phyloP scores from a whole-genome alignment of 2,113 vertebrate genomes.

The Macheiramphus alcinus region DNA sequence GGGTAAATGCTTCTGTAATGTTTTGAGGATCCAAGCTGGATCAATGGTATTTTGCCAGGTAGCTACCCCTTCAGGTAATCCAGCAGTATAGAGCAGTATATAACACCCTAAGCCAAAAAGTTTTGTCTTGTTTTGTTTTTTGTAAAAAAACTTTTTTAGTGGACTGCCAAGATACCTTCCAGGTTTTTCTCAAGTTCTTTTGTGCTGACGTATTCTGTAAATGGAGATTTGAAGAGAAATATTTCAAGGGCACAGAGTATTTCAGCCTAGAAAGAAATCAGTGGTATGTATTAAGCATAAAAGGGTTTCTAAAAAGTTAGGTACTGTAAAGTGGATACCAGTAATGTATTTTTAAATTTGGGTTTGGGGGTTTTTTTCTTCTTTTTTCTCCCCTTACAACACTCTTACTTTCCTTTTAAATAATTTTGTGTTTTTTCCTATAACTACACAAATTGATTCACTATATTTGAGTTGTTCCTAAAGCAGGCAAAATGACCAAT shows the following conservation, averaged over 20 bases:
- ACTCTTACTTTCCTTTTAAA: background rate
- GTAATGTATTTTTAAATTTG: background rate
- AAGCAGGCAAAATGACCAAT: background rate
- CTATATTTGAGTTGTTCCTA: background rate
- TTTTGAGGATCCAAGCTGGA: background rate
- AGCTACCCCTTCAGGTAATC: background rate
- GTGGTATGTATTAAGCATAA: background rate
- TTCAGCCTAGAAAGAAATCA: background rate
- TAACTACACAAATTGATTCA: background rate
- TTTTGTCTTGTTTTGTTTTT: background rate
- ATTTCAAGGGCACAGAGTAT: background rate
- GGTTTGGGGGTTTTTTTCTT: background rate
- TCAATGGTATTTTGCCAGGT: background rate
- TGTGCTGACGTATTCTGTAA: background rate
- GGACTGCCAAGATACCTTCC: background rate
- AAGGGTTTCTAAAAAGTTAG: background rate
- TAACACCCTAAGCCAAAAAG: background rate
- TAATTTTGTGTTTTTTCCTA: background rate
- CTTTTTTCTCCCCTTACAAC: background rate
- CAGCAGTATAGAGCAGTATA: background rate
- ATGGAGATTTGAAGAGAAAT: background rate
- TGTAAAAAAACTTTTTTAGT: background rate
- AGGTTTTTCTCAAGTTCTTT: background rate
- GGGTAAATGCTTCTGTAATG: background rate
- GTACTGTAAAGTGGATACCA: background rate